Percentiles rank a stretch among this genome's conserved stretches.
Evolutionary conservation across 2,797 vertebrate genomes (phyloP).

Genomic region (Oreonectes daqikongensis): DNA sequence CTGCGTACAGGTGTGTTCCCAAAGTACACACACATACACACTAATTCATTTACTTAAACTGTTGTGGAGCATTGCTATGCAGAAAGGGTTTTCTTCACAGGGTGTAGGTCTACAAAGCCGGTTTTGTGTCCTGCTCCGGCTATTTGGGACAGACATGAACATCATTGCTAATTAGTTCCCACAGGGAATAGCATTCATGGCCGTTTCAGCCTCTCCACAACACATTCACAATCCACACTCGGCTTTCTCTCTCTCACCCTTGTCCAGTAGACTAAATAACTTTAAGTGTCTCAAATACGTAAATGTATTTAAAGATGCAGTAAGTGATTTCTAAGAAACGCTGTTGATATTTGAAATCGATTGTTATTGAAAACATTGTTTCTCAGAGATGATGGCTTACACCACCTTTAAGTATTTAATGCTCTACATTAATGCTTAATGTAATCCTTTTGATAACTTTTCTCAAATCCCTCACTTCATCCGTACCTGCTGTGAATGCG

Average conservation of each 20-base stretch:
- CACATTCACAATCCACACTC: background rate
- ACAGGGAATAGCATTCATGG: slow-evolving; percentile 19
- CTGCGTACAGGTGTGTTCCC: too few species aligned
- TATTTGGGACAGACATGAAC: slow-evolving; percentile 32
- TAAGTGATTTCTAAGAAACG: too few species aligned
- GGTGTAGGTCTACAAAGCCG: slow-evolving; percentile 38
- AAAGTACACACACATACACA: background rate
- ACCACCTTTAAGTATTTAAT: background rate
- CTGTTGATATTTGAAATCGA: too few species aligned
- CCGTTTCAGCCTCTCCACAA: background rate
- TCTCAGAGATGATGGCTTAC: too few species aligned
- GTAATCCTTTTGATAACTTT: background rate
- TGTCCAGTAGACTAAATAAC: background rate
- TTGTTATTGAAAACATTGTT: too few species aligned
- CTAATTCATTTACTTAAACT: background rate
- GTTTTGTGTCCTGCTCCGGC: slow-evolving; percentile 32
- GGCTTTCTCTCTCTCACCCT: background rate
- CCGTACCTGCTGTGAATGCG: slow-evolving; percentile 42
- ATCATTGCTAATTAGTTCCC: slow-evolving; percentile 48
- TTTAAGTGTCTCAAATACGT: background rate
- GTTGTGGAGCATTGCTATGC: slow-evolving; percentile 39
- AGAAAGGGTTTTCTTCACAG: slow-evolving; percentile 25
- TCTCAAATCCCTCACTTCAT: background rate
- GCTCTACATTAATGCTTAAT: background rate
- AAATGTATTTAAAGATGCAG: background rate